Conservation (phyloP, 30 jellyfish, hydroid and myxozoan species). For the Nemopilema nomurai region DNA sequence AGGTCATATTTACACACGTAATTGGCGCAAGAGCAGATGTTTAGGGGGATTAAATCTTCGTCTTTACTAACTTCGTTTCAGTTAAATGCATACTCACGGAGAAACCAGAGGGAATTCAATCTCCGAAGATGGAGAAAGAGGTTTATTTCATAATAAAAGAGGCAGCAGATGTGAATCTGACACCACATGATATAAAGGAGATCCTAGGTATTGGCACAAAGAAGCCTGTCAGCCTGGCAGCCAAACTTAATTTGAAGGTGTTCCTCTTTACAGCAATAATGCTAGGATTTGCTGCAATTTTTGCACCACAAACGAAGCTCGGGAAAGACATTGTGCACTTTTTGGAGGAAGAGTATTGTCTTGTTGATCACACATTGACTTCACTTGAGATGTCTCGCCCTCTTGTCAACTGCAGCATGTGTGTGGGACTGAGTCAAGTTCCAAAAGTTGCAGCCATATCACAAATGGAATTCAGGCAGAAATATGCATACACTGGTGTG, state of each 20-base stretch:
- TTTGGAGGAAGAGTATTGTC: conserved; percentile 52
- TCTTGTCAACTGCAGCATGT: conserved; percentile 76
- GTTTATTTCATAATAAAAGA: conserved; percentile 9
- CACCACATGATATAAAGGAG: conserved; percentile 39
- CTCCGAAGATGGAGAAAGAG: conserved; percentile 28
- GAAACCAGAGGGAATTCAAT: background rate
- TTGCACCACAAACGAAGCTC: background rate
- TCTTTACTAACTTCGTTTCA: background rate
- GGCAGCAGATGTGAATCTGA: conserved; percentile 18
- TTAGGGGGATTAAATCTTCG: background rate
- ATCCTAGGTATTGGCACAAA: conserved; percentile 50
- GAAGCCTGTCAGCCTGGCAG: background rate
- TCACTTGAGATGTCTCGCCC: conserved; percentile 79
- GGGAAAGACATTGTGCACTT: conserved; percentile 20
- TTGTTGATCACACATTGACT: conserved; percentile 62
- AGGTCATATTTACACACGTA: background rate
- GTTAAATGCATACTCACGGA: background rate
- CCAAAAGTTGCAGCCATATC: conserved; percentile 69
- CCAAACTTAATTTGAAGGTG: background rate
- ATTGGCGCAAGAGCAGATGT: background rate
- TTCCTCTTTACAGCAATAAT: background rate
- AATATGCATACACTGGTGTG: conserved; percentile 90
- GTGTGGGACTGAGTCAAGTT: conserved; percentile 59
- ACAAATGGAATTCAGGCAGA: conserved; percentile 50
- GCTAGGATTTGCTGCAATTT: conserved; percentile 17